phyloP scores from a whole-genome alignment of 2,797 vertebrate species.

The Sebastes itinus region DNA sequence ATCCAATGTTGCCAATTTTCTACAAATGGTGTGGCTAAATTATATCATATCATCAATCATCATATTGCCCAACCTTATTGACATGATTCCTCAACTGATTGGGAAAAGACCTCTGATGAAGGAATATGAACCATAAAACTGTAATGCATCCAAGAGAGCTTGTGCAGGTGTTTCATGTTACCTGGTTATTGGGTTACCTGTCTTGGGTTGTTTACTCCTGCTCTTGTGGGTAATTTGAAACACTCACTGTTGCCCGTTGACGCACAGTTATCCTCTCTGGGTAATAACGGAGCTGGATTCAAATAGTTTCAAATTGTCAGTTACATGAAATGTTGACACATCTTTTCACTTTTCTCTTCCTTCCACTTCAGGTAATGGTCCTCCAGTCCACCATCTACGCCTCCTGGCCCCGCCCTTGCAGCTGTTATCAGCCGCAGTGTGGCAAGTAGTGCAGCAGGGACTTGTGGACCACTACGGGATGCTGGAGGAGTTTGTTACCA shows the following conservation, averaged over 20 bases:
- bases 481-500: constrained; percentile 83
- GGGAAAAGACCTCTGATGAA: background rate
- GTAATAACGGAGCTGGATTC: background rate
- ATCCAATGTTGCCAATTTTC: no score
- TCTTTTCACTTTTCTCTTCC: background rate
- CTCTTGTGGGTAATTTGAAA: background rate
- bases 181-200: background rate
- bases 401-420: constrained; percentile 80
- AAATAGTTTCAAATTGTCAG: background rate
- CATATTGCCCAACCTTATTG: background rate
- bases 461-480: constrained; percentile 80
- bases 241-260: background rate
- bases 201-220: background rate
- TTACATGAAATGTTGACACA: background rate
- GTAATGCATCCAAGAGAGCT: background rate
- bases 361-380: constrained; percentile 64
- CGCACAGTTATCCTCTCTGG: background rate
- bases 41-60: background rate
- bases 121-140: background rate
- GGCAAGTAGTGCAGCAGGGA: constrained; percentile 81
- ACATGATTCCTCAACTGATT: background rate
- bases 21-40: background rate
- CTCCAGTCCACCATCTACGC: constrained; percentile 71
- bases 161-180: background rate
- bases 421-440: constrained; percentile 82